Conservation (phyloP, 2,888 invertebrate species). For the Sinhomidia bicolor region DNA sequence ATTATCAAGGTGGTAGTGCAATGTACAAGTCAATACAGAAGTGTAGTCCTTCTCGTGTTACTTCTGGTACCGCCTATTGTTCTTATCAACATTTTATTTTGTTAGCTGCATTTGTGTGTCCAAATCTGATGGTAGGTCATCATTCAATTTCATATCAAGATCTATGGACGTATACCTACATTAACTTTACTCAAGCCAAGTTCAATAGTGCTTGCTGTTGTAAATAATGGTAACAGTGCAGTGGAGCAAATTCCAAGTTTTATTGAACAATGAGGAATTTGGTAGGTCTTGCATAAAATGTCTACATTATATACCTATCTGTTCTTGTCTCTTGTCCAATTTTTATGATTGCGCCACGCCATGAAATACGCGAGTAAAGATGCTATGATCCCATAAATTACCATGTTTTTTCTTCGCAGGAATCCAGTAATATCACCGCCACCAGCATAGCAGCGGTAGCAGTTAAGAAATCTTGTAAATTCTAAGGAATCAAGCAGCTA, state of each 20-base stretch:
- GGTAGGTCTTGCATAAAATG: background rate
- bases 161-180: background rate
- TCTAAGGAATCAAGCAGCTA: background rate
- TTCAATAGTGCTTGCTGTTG: background rate
- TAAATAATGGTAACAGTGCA: background rate
- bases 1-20: background rate
- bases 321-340: no score
- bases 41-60: constrained; percentile 18
- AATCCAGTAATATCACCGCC: constrained; percentile 6
- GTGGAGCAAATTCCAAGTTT: background rate
- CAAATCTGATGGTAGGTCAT: constrained; percentile 1
- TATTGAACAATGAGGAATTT: background rate
- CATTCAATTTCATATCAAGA: background rate
- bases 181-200: background rate
- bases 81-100: constrained; percentile 3
- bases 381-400: constrained; percentile 20
- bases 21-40: background rate
- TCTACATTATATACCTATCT: background rate
- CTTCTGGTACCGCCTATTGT: constrained; percentile 54
- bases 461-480: background rate
- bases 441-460: background rate
- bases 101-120: background rate
- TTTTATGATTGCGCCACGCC: background rate
- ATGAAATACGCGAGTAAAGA: constrained; percentile 11
- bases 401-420: background rate